phyloP scores from a whole-genome alignment of 2,113 vertebrate species.

The Tachysurus vachellii region DNA sequence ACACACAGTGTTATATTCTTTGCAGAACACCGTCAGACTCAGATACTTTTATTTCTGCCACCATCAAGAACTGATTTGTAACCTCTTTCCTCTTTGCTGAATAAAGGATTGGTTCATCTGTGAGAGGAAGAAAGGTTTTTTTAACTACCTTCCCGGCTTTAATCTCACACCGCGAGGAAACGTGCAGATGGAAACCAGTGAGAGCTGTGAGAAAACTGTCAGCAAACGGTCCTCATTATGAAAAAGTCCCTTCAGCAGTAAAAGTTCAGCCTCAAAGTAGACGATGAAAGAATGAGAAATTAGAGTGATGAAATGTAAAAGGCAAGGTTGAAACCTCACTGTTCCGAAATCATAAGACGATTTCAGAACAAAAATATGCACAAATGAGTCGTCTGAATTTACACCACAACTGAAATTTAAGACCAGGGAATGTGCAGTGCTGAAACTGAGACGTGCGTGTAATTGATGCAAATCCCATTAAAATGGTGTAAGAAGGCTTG shows the following conservation, averaged over 20 bases:
- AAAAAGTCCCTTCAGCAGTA: constrained; percentile 48
- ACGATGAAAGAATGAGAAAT: constrained; percentile 45
- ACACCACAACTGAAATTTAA: constrained; percentile 16
- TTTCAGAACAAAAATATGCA: background rate
- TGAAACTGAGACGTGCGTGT: background rate
- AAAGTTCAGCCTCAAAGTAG: constrained; percentile 28
- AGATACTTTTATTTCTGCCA: constrained; percentile 31
- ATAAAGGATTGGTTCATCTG: constrained; percentile 29
- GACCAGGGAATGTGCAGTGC: background rate
- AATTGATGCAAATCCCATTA: constrained; percentile 35
- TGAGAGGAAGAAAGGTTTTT: constrained; percentile 7
- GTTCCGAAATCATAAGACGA: background rate
- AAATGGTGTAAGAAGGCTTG: constrained; percentile 26
- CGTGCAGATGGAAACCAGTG: constrained; percentile 35
- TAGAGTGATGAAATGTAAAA: constrained; percentile 60
- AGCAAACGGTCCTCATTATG: constrained; percentile 57
- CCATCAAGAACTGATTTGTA: constrained; percentile 31
- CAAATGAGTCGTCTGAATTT: constrained; percentile 24
- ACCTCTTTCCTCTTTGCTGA: constrained; percentile 17
- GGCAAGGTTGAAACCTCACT: constrained; percentile 51
- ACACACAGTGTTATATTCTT: background rate
- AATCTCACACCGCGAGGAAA: constrained; percentile 51
- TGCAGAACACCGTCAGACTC: constrained; percentile 22
- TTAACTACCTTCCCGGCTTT: constrained; percentile 2
- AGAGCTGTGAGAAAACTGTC: constrained; percentile 43